A percentile compares a stretch with the other conserved stretches of the same genome.
These are phyloP conservation scores for Caenorhabditis afra DNA, from an alignment of 2,888 invertebrate species.

Conservation along the genomic window DNA sequence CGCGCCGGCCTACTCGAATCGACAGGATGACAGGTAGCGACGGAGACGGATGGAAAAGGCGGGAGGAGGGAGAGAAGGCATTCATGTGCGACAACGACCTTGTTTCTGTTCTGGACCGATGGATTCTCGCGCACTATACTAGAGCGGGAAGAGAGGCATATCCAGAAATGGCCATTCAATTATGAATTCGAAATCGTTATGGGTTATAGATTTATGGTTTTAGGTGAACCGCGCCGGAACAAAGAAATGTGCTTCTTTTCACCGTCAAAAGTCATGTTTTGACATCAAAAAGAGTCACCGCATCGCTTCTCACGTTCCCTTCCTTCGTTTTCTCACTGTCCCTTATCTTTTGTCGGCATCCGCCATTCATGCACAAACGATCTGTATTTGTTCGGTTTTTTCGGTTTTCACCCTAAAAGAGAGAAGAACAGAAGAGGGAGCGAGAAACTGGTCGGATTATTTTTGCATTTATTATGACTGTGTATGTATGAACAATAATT, in stretches of 20 bases:
- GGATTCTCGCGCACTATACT: conserved; percentile 35
- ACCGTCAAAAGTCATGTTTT: background rate
- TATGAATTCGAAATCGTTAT: conserved; percentile 23
- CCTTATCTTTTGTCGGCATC: conserved; percentile 27
- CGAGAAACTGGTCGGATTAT: conserved; percentile 9
- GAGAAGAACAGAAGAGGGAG: background rate
- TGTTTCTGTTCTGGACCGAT: conserved; percentile 55
- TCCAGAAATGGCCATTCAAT: conserved; percentile 30
- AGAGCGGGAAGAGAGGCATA: conserved; percentile 1
- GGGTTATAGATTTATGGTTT: background rate
- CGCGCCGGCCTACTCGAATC: conserved; percentile 24
- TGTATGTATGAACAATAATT: background rate
- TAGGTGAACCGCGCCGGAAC: background rate
- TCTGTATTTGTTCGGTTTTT: too few relatives aligned
- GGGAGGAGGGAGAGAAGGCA: conserved; percentile 10
- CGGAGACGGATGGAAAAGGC: background rate
- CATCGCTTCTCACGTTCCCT: conserved; percentile 3
- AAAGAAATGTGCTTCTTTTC: background rate
- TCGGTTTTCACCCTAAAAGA: background rate
- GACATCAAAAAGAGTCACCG: conserved; percentile 16
- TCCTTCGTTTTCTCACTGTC: background rate
- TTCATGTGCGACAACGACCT: conserved; percentile 59
- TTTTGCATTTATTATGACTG: conserved; percentile 7
- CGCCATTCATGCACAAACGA: too few relatives aligned
- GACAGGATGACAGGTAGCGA: conserved; percentile 5